Evolutionary conservation across 2,113 vertebrate species (phyloP).

Genomic region (Falco punctatus): DNA sequence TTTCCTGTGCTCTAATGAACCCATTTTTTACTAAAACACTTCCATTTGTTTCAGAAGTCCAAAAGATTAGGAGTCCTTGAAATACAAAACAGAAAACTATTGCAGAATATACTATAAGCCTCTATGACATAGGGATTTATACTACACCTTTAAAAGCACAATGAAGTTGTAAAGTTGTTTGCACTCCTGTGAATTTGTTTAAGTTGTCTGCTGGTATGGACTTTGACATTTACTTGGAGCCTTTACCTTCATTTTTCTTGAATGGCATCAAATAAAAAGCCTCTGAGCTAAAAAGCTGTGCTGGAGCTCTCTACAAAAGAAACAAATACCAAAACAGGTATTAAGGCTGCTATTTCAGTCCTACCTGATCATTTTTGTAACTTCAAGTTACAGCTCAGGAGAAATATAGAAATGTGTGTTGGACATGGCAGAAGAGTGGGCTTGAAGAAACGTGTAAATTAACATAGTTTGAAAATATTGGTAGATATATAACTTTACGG

Average conservation of each 20-base stretch:
- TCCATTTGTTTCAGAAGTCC: neutral
- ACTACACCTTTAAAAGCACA: neutral
- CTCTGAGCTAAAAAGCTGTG: neutral
- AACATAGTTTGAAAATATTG: neutral
- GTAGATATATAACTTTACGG: neutral
- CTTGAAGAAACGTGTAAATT: neutral
- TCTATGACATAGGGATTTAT: neutral
- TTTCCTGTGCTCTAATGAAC: neutral
- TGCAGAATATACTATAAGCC: neutral
- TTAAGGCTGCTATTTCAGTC: neutral
- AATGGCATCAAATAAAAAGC: neutral
- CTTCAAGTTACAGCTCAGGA: neutral
- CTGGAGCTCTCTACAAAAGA: neutral
- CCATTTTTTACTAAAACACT: neutral
- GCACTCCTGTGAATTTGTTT: neutral
- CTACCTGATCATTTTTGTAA: neutral
- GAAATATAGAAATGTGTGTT: neutral
- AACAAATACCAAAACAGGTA: neutral
- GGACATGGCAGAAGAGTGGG: neutral
- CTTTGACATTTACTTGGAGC: neutral
- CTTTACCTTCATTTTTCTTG: neutral
- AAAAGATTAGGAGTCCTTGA: neutral
- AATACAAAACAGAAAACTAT: neutral
- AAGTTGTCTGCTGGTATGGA: neutral
- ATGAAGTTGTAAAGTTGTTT: neutral